Evolutionary conservation across 2,113 vertebrate genomes (phyloP).

Genomic region (Hiodon tergisus): DNA sequence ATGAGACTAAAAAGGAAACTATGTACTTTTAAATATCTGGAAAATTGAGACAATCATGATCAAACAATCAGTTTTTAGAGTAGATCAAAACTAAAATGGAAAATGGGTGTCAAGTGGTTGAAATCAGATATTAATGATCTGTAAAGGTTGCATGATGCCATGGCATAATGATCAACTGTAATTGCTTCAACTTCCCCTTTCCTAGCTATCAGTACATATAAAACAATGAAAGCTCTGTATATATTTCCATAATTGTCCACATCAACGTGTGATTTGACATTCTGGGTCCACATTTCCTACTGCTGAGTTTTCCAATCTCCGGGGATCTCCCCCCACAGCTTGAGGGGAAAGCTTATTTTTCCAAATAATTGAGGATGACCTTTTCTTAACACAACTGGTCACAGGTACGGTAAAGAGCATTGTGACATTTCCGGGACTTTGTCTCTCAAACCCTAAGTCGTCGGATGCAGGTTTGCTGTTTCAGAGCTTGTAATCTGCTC

Average conservation of each 20-base stretch:
- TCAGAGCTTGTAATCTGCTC: background rate
- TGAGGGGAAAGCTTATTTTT: background rate
- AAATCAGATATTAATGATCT: too few relatives aligned
- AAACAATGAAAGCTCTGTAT: conserved; percentile 8
- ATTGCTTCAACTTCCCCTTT: background rate
- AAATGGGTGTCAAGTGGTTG: too few relatives aligned
- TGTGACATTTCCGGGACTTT: background rate
- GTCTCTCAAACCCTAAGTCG: background rate
- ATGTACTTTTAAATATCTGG: too few relatives aligned
- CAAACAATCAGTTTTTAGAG: too few relatives aligned
- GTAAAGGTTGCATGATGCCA: background rate
- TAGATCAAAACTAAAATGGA: too few relatives aligned
- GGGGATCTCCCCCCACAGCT: background rate
- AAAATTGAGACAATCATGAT: too few relatives aligned
- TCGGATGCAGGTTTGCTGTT: background rate
- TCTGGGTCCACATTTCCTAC: background rate
- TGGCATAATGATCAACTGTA: background rate
- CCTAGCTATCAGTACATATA: background rate
- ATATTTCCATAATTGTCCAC: conserved; percentile 2
- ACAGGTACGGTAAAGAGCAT: background rate
- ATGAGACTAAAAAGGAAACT: too few relatives aligned
- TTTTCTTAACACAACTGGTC: background rate
- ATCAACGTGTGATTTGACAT: conserved; percentile 13
- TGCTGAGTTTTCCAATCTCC: too few relatives aligned
- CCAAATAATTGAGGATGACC: background rate